A percentile compares a stretch with the other conserved stretches of the same genome.
Evolutionary conservation across 2,888 invertebrate species (phyloP).

Genomic region (Hirtodrosophila cameraria): DNA sequence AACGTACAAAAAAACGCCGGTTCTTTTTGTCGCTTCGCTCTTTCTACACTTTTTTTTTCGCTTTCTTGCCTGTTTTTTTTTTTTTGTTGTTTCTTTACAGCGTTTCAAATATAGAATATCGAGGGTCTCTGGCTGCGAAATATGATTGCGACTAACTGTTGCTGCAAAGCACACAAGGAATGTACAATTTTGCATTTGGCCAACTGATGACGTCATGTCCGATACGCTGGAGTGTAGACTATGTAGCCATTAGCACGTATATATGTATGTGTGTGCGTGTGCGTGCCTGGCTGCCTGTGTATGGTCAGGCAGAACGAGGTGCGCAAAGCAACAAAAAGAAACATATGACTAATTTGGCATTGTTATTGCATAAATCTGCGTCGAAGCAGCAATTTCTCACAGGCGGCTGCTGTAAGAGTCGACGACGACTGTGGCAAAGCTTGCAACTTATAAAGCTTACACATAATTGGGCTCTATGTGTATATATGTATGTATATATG

Average conservation of each 20-base stretch:
- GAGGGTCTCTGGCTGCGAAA: slow-evolving; percentile 69
- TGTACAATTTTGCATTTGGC: slow-evolving; percentile 36
- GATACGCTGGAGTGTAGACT: slow-evolving; percentile 46
- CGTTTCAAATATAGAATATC: slow-evolving; percentile 82
- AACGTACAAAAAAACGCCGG: slow-evolving; percentile 70
- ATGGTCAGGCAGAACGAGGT: slow-evolving; percentile 29
- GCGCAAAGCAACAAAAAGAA: slow-evolving; percentile 49
- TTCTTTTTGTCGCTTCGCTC: slow-evolving; percentile 62
- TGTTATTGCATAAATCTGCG: slow-evolving; percentile 73
- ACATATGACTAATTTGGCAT: slow-evolving; percentile 70
- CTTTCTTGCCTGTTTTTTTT: slow-evolving; percentile 49
- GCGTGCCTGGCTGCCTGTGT: slow-evolving; percentile 13
- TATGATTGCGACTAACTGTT: slow-evolving; percentile 51
- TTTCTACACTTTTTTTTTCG: slow-evolving; percentile 38
- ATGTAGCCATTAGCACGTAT: slow-evolving; percentile 64
- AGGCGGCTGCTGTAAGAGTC: slow-evolving; percentile 28
- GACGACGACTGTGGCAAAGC: slow-evolving; percentile 36
- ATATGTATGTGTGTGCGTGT: slow-evolving; percentile 1
- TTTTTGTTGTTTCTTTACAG: slow-evolving; percentile 63
- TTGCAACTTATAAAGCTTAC: slow-evolving; percentile 48
- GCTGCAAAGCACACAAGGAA: slow-evolving; percentile 40
- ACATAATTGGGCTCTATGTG: slow-evolving; percentile 23
- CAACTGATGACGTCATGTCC: slow-evolving; percentile 81
- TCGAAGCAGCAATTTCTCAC: slow-evolving; percentile 32
- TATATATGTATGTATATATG: not conserved